phyloP scores from a whole-genome alignment of 1,140 invertebrate genomes.

The Zaprionus camerounensis region DNA sequence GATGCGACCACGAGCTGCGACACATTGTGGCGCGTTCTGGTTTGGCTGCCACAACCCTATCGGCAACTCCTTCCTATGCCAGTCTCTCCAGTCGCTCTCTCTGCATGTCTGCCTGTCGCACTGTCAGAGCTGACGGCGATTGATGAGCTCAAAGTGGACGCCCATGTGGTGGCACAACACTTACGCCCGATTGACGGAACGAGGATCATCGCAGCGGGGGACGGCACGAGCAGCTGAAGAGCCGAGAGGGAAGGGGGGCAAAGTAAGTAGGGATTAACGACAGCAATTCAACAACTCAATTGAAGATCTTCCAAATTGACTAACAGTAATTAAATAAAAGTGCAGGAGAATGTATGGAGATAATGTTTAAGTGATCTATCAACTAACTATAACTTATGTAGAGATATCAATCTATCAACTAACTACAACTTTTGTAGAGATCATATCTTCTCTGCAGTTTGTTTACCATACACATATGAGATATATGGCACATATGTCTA shows the following conservation, averaged over 20 bases:
- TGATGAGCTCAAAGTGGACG: slow-evolving; percentile 58
- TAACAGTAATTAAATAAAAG: not conserved
- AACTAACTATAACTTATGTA: too few species aligned
- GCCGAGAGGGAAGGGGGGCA: not conserved
- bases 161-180: slow-evolving; percentile 54
- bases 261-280: slow-evolving; percentile 15
- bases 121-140: slow-evolving; percentile 41
- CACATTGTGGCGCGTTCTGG: slow-evolving; percentile 7
- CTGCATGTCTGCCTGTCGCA: slow-evolving; percentile 45
- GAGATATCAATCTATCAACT: too few species aligned
- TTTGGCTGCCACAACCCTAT: slow-evolving; percentile 2
- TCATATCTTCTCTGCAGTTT: too few species aligned
- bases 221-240: not conserved
- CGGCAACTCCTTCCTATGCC: not conserved
- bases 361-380: not conserved
- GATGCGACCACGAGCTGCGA: slow-evolving; percentile 35
- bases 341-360: not conserved
- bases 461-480: too few species aligned
- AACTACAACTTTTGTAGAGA: too few species aligned
- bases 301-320: not conserved
- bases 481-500: too few species aligned
- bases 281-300: slow-evolving; percentile 20
- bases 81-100: not conserved
- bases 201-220: slow-evolving; percentile 14
- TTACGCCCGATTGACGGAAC: slow-evolving; percentile 57